A percentile compares a stretch with the other conserved stretches of the same genome.
Evolutionary conservation across 2,113 vertebrate genomes (phyloP).

Genomic region (Pluvianellus socialis): DNA sequence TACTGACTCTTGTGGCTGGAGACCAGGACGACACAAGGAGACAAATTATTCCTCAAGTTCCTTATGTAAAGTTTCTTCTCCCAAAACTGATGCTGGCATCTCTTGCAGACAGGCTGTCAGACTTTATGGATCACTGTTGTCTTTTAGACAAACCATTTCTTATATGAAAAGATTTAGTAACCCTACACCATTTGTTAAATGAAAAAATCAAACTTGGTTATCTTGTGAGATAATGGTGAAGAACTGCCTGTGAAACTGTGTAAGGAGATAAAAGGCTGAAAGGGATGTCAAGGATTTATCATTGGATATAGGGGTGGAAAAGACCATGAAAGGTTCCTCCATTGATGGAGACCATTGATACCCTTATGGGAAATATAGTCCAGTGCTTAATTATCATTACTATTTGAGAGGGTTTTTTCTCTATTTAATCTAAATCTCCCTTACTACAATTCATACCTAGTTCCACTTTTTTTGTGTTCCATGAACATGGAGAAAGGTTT

Average conservation of each 20-base stretch:
- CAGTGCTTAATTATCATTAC: neutral
- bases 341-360: neutral
- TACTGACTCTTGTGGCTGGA: neutral
- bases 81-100: neutral
- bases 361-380: neutral
- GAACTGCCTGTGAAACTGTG: neutral
- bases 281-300: neutral
- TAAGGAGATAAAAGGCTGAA: neutral
- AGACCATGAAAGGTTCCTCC: neutral
- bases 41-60: neutral
- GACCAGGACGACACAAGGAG: neutral
- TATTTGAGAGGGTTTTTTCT: neutral
- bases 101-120: neutral
- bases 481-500: neutral
- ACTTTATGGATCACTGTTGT: neutral
- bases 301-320: neutral
- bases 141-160: constrained; percentile 16
- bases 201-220: constrained; percentile 34
- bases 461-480: neutral
- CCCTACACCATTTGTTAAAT: neutral
- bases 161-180: constrained; percentile 34
- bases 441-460: neutral
- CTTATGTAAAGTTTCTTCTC: neutral
- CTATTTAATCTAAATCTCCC: neutral
- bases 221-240: neutral